Percentiles rank a stretch among this genome's conserved stretches.
Evolutionary conservation across 2,113 vertebrate genomes (phyloP).

Genomic region (Alligator mississippiensis): DNA sequence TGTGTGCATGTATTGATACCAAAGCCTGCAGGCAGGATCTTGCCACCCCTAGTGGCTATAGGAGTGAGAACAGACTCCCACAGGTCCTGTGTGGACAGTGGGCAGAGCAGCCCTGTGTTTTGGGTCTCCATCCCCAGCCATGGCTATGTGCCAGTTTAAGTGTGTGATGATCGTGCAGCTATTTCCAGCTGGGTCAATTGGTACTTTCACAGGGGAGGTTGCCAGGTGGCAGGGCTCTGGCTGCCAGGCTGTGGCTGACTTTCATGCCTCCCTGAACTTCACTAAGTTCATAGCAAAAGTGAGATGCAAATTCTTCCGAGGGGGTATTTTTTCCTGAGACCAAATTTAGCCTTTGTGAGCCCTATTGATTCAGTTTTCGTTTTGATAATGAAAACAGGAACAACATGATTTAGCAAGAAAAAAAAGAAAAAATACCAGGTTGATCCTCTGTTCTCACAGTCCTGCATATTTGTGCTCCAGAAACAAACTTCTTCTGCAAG

Average conservation of each 20-base stretch:
- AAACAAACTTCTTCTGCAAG: not conserved
- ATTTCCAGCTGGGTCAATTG: not conserved
- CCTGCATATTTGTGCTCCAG: not conserved
- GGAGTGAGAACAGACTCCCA: too few species aligned
- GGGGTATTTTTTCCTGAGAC: slow-evolving; percentile 42
- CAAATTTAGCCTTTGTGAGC: slow-evolving; percentile 54
- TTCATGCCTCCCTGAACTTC: not conserved
- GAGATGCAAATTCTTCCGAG: slow-evolving; percentile 66
- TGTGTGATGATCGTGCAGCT: not conserved
- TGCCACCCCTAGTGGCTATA: not conserved
- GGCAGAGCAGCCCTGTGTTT: not conserved
- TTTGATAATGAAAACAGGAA: slow-evolving; percentile 71
- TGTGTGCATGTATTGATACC: not conserved
- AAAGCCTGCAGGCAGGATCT: not conserved
- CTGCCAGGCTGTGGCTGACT: not conserved
- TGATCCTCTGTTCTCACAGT: not conserved
- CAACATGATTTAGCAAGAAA: slow-evolving; percentile 11
- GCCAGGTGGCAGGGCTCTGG: not conserved
- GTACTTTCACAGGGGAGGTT: not conserved
- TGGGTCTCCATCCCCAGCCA: not conserved
- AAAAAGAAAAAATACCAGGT: not conserved
- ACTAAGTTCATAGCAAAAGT: slow-evolving; percentile 31
- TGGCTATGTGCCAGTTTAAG: too few species aligned
- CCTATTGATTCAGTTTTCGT: not conserved
- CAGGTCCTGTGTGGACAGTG: not conserved